Evolutionary conservation across 2,113 vertebrate species (phyloP), one percentile per base, ranked within the genome.

Genomic region (Gallinago media): DNA sequence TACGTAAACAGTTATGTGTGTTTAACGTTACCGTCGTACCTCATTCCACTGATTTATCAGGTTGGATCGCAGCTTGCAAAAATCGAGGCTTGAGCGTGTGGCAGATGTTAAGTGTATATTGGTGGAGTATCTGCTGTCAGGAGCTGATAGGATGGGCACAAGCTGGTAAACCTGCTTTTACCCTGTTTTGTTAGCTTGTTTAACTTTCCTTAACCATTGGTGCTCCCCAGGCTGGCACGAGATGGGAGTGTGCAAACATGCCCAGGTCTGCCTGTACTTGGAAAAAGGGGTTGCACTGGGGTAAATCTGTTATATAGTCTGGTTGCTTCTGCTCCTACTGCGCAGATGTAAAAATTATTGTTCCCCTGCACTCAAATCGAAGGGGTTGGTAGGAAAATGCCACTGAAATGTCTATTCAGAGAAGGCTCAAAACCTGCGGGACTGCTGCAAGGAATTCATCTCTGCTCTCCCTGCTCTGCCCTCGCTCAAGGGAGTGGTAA

Each of bases 81-180:
- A 85, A 34, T 70, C 31, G 70, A 56, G 56, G 15, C 38, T 47
- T 44, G 34, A 1, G 1, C 42, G 50, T 46, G 15, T 72, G 80
- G 25, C 61, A 81, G 55, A 55, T 84, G 34, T 71, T 84, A 44
- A 55, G 14, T 25, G 12, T 83, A 6, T 16, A 12, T 46, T 68
- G 18, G 29, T 58, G 32, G 32, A 46, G 34, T 42, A 19, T 68
- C 77, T 29, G 5, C 15, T 79, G 34, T 6, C 21, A 8, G 58
- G 16, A 76, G 8, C 26, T 0, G 0, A 16, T 15, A 73, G 27
- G 26, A 80, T 11, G 6, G 15, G 9, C 0, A 0, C 6, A 36
- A 4, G 22, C 49, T 67, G 31, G 42, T 80, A 49, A 67, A 23
- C 38, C n/a, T 74, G n/a, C 38, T 81, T 87, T 89, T 62, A 40